Base-by-base conservation (phyloP, 1,140 invertebrate species). In the Caligus rogercresseyi region DNA sequence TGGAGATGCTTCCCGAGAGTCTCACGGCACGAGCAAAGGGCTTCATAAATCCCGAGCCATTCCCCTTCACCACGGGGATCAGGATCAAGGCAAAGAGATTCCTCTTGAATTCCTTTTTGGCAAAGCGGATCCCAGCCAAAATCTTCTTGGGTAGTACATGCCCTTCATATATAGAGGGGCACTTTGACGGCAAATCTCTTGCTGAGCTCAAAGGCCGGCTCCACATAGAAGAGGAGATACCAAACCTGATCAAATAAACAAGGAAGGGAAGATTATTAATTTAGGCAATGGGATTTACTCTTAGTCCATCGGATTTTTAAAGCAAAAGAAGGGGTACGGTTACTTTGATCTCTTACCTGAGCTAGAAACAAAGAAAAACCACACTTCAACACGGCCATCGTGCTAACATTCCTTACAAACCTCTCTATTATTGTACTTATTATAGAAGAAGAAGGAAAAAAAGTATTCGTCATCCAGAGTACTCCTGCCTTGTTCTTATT, bases 71-170 rank as follows among this genome's bases (percentile, higher is more conserved):
- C 3, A 25, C 25, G 14, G 57, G 20, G 51, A 60, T 43, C 2
- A 60, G 15, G 2, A 60, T 31, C 3, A 18, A 15, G 2, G 57
- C 57, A 18, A 60, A 60, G 21, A 18, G 15, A n/a, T 60, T 60
- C 16, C 26, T 16, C 15, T 60, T 25, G 24, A 60, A 60, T 15
- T 25, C 25, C 16, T 60, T 21, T 31, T 60, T 60, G 57, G 57
- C 57, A 43, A 24, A 25, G 3, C 25, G 21, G 4, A 60, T 60
- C 7, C 57, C 57, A 3, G 14, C 26, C 20, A 43, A 11, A 15
- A 60, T 60, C 24, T 60, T 60, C 26, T 60, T 60, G 24, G 57
- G 57, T 60, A 60, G 26, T 60, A 60, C n/a, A 60, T 11, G 15
- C 57, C 57, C 20, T 60, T 60, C 4, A 60, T 16, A 31, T 16